These are phyloP conservation scores for Micropoecilia bifurca DNA, from an alignment of 2,797 vertebrate genomes.

Conservation along the genomic window DNA sequence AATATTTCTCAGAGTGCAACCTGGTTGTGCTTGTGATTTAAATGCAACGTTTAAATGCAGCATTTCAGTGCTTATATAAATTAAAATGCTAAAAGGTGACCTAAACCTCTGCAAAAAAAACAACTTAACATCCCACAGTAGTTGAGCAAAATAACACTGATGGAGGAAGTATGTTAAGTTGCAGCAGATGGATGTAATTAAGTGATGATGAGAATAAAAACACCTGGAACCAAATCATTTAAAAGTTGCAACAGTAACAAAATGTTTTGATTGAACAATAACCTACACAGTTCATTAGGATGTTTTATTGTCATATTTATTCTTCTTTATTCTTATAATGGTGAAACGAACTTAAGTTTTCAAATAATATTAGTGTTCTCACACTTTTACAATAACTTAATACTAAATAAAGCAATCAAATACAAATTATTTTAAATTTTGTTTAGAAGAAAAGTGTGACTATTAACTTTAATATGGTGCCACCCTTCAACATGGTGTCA, in stretches of 20 bases:
- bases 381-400: background rate
- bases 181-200: background rate
- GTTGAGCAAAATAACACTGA: background rate
- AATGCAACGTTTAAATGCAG: too few relatives aligned
- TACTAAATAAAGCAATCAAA: background rate
- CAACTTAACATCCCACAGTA: background rate
- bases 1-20: background rate
- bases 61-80: background rate
- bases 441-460: too few relatives aligned
- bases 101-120: background rate
- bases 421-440: background rate
- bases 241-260: background rate
- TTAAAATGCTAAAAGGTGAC: background rate
- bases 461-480: background rate
- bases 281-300: background rate
- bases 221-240: background rate
- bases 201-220: background rate
- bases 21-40: background rate
- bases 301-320: too few relatives aligned
- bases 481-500: background rate
- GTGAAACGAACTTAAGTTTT: background rate
- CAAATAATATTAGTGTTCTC: background rate
- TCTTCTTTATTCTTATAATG: background rate
- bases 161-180: background rate
- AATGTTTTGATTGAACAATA: background rate